Conservation (phyloP, 2,797 vertebrate genomes). For the Lutjanus argentimaculatus region DNA sequence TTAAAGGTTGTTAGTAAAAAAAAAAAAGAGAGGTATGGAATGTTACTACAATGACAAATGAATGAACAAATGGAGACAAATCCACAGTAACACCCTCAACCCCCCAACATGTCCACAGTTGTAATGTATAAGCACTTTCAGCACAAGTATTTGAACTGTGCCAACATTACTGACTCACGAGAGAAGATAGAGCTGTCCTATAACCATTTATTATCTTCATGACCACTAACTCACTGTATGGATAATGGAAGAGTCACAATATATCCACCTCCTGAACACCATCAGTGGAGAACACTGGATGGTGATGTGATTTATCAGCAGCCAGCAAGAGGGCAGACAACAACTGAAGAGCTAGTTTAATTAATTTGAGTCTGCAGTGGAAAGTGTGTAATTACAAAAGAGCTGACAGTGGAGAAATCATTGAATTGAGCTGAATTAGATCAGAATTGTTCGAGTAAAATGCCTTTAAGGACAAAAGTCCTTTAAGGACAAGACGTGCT, state of each 20-base stretch:
- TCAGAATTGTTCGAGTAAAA: conserved; percentile 54
- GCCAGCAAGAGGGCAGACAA: conserved; percentile 50
- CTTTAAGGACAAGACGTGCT: conserved; percentile 48
- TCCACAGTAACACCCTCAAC: conserved; percentile 4
- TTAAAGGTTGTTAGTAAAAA: too few species aligned
- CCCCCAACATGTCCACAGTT: not conserved
- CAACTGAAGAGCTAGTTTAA: conserved; percentile 71
- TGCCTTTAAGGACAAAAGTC: conserved; percentile 19
- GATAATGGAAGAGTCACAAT: conserved; percentile 51
- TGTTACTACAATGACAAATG: not conserved
- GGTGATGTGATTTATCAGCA: conserved; percentile 67
- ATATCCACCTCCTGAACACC: conserved; percentile 55
- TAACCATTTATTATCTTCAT: conserved; percentile 45
- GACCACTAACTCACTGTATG: conserved; percentile 34
- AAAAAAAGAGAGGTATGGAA: not conserved
- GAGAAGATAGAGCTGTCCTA: conserved; percentile 36
- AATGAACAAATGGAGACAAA: conserved; percentile 7
- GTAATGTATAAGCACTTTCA: not conserved
- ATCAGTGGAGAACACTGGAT: conserved; percentile 40
- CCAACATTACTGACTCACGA: conserved; percentile 29
- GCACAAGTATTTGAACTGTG: conserved; percentile 17
- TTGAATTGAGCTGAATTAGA: conserved; percentile 65
- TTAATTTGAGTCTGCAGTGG: conserved; percentile 69
- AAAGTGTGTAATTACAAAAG: conserved; percentile 68
- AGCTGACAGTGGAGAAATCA: conserved; percentile 65